Conservation (phyloP, 2,113 vertebrate genomes). For the Lynx canadensis region DNA sequence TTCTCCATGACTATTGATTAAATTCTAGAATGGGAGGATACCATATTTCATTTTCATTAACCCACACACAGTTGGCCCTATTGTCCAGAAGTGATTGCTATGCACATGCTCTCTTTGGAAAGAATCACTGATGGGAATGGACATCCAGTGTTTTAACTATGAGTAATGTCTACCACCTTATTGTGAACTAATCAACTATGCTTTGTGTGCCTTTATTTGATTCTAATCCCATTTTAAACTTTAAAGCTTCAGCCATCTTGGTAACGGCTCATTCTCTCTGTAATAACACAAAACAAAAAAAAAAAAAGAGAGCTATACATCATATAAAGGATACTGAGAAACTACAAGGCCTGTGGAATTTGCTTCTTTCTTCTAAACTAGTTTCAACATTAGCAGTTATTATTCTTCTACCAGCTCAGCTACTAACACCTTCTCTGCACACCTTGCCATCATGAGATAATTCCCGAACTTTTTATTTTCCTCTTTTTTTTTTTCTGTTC, state of each 20-base stretch:
- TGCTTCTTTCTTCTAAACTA: background rate
- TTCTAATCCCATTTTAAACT: background rate
- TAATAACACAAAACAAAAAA: background rate
- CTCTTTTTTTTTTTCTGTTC: background rate
- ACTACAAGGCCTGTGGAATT: background rate
- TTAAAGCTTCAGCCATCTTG: background rate
- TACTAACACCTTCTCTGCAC: background rate
- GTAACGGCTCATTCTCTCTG: background rate
- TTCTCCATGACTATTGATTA: background rate
- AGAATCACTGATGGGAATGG: background rate
- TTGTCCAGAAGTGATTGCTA: background rate
- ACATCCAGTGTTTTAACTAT: background rate
- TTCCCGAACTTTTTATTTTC: background rate
- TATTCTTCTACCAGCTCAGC: background rate
- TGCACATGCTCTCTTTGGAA: background rate
- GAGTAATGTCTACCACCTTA: background rate
- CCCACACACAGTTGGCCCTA: background rate
- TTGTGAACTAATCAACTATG: background rate
- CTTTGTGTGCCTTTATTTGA: background rate
- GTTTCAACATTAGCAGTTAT: background rate
- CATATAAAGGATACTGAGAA: background rate
- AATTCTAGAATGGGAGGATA: background rate
- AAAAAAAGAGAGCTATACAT: background rate
- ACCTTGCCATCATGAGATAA: background rate
- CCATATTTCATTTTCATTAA: conserved; percentile 6